These are phyloP conservation scores for Arrhamphus sclerolepis DNA, from an alignment of 2,797 vertebrate species.

Conservation along the genomic window DNA sequence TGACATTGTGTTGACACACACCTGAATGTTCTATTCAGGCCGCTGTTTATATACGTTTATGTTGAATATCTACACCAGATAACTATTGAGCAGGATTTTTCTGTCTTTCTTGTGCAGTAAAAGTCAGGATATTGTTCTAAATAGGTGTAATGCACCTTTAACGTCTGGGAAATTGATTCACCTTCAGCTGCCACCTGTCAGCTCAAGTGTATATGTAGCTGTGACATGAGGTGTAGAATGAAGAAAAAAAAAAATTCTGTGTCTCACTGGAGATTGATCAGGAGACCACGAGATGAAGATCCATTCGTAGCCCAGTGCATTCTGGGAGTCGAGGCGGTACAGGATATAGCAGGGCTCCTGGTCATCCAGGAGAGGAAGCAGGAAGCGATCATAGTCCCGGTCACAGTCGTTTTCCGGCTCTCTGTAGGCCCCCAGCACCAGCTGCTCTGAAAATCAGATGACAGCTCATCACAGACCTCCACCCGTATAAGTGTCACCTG, in stretches of 20 bases:
- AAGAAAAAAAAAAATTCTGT: neutral
- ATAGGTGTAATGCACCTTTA: too few relatives aligned
- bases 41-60: too few relatives aligned
- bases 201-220: neutral
- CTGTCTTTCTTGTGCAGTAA: too few relatives aligned
- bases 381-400: constrained; percentile 88
- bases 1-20: too few relatives aligned
- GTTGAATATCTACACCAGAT: too few relatives aligned
- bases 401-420: constrained; percentile 91
- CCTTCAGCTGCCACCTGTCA: neutral
- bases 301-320: constrained; percentile 96
- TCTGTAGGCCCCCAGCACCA: constrained; percentile 91
- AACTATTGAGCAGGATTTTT: too few relatives aligned
- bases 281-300: constrained; percentile 98
- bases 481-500: too few relatives aligned
- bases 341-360: constrained; percentile 95
- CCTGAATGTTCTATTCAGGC: too few relatives aligned
- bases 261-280: constrained; percentile 92
- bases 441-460: constrained; percentile 90
- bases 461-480: constrained; percentile 71
- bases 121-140: too few relatives aligned
- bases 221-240: neutral
- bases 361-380: constrained; percentile 91
- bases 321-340: constrained; percentile 96
- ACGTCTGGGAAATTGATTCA: too few relatives aligned